Percentiles rank a stretch among this genome's conserved stretches.
These are phyloP conservation scores for Chironomus riparius DNA, from an alignment of 2,888 invertebrate genomes.

Conservation along the genomic window DNA sequence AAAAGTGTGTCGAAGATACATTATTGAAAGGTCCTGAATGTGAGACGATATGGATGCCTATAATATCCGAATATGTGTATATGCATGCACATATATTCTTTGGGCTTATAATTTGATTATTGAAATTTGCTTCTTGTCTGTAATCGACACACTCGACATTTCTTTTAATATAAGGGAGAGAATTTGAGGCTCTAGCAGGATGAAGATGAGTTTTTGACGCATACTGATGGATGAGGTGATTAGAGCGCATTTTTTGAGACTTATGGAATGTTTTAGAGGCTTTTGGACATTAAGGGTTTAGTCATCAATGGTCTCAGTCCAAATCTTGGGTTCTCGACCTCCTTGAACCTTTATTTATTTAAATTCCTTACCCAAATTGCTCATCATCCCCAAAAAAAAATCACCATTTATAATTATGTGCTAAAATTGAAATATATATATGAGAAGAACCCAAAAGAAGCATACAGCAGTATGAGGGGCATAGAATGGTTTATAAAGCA, in stretches of 20 bases:
- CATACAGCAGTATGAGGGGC: background rate
- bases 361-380: too few relatives aligned
- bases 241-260: too few relatives aligned
- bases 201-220: background rate
- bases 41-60: conserved; percentile 1
- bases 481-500: background rate
- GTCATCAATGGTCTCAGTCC: too few relatives aligned
- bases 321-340: too few relatives aligned
- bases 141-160: conserved; percentile 1
- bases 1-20: background rate
- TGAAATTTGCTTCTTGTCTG: conserved; percentile 13
- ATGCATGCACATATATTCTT: background rate
- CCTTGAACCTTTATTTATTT: too few relatives aligned
- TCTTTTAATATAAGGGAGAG: background rate
- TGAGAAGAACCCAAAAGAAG: too few relatives aligned
- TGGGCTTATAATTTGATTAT: conserved; percentile 22
- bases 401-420: too few relatives aligned
- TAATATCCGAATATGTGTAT: background rate
- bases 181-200: background rate
- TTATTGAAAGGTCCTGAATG: conserved; percentile 8
- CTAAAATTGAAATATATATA: too few relatives aligned
- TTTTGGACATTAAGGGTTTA: too few relatives aligned
- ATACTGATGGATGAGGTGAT: too few relatives aligned
- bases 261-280: too few relatives aligned
- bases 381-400: too few relatives aligned